Conservation (phyloP, 2,888 invertebrate genomes). For the Pasiphila rectangulata region DNA sequence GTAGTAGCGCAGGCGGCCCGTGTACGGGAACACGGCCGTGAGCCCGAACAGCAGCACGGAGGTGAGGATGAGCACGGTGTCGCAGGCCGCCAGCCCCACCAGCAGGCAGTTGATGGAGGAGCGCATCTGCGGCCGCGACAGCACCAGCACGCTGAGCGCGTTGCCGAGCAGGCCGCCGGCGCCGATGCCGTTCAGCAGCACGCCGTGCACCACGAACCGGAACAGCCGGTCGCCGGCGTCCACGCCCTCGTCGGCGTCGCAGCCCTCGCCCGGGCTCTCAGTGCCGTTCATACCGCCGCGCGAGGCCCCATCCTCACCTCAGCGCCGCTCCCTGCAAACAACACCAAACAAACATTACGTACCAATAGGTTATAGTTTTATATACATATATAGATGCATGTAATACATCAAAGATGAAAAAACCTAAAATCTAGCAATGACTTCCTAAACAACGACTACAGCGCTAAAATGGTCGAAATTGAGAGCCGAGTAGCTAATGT, state of each 20-base stretch:
- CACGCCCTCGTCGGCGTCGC: constrained; percentile 65
- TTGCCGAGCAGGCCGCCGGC: constrained; percentile 94
- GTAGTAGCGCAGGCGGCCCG: constrained; percentile 87
- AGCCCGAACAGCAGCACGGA: constrained; percentile 93
- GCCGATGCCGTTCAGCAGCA: constrained; percentile 89
- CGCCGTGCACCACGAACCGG: constrained; percentile 90
- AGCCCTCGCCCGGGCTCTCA: constrained; percentile 40
- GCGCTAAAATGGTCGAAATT: too few relatives aligned
- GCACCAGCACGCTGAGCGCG: constrained; percentile 92
- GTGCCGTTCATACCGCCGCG: constrained; percentile 39
- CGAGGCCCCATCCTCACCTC: constrained; percentile 14
- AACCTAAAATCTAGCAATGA: too few relatives aligned
- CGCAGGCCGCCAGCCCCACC: constrained; percentile 95
- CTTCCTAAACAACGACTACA: too few relatives aligned
- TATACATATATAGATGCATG: too few relatives aligned
- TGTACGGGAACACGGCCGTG: constrained; percentile 91
- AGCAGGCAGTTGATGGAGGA: constrained; percentile 97
- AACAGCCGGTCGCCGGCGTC: constrained; percentile 80
- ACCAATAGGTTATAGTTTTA: too few relatives aligned
- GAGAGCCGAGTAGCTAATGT: too few relatives aligned
- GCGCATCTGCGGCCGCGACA: constrained; percentile 96
- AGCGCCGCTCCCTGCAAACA: constrained; percentile 3
- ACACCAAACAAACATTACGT: too few relatives aligned
- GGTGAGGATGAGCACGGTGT: constrained; percentile 93
- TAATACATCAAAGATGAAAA: too few relatives aligned